Evolutionary conservation across 2,113 vertebrate genomes (phyloP).

Genomic region (Mirza zaza): DNA sequence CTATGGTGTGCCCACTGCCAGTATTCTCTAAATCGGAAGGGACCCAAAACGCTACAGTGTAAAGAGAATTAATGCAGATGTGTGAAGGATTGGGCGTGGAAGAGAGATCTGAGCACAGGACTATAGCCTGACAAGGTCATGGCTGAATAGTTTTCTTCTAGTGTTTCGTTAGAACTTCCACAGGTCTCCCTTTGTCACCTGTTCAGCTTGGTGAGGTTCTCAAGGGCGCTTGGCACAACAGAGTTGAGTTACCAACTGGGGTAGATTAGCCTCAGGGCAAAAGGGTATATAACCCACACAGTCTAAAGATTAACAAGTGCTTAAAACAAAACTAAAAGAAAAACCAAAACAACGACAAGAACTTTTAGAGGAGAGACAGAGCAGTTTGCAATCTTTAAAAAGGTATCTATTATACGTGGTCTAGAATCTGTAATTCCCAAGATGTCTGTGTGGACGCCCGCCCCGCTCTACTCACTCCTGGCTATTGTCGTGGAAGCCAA

Average conservation of each 20-base stretch:
- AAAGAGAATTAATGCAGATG: not conserved
- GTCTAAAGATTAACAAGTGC: not conserved
- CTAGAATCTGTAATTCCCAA: not conserved
- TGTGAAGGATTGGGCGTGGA: fast-evolving
- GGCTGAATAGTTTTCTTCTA: not conserved
- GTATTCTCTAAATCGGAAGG: not conserved
- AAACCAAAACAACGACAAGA: not conserved
- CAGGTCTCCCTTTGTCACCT: not conserved
- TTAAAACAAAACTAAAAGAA: not conserved
- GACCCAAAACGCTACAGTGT: not conserved
- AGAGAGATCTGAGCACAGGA: not conserved
- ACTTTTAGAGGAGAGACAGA: not conserved
- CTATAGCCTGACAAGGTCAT: not conserved
- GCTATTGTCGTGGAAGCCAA: not conserved
- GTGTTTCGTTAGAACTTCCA: not conserved
- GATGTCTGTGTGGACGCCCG: not conserved
- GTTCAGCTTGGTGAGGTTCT: not conserved
- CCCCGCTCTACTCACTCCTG: not conserved
- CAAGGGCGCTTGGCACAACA: not conserved
- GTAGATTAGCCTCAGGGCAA: not conserved
- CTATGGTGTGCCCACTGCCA: not conserved
- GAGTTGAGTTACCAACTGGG: not conserved
- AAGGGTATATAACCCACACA: not conserved
- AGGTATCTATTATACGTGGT: not conserved
- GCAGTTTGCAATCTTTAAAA: not conserved